phyloP scores from a whole-genome alignment of 2,113 vertebrate species.

The Eulemur rufifrons region DNA sequence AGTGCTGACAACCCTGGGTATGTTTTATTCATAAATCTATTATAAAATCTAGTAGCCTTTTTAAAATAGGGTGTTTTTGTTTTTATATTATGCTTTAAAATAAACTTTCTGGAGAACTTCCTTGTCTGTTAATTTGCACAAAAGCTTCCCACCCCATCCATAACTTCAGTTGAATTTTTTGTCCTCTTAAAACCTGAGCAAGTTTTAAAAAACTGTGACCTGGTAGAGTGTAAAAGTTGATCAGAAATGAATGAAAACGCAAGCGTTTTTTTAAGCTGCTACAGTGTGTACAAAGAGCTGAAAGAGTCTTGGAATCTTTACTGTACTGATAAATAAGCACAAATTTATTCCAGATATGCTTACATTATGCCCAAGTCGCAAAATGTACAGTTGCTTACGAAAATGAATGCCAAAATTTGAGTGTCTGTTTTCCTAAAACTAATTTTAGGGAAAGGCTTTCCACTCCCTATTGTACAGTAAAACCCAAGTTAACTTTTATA shows the following conservation, averaged over 20 bases:
- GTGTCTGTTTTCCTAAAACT: conserved; percentile 3
- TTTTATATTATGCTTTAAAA: conserved; percentile 51
- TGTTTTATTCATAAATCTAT: conserved; percentile 14
- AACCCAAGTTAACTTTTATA: not conserved
- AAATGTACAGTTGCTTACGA: not conserved
- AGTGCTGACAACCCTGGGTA: conserved; percentile 37
- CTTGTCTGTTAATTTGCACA: not conserved
- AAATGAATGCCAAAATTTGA: not conserved
- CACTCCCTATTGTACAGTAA: not conserved
- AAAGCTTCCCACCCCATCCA: not conserved
- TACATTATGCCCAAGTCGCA: not conserved
- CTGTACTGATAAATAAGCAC: not conserved
- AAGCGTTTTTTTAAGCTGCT: not conserved
- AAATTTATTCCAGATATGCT: not conserved
- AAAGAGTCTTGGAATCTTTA: not conserved
- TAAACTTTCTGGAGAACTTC: conserved; percentile 31
- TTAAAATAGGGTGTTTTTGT: not conserved
- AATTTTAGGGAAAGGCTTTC: not conserved
- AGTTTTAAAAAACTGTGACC: not conserved
- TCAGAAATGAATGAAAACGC: not conserved
- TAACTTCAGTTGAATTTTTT: not conserved
- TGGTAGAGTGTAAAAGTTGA: not conserved
- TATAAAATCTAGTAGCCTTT: not conserved
- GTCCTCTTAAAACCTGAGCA: not conserved
- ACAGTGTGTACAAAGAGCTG: not conserved